Conservation (phyloP, 2,797 vertebrate species). For the Anniella stebbinsi region DNA sequence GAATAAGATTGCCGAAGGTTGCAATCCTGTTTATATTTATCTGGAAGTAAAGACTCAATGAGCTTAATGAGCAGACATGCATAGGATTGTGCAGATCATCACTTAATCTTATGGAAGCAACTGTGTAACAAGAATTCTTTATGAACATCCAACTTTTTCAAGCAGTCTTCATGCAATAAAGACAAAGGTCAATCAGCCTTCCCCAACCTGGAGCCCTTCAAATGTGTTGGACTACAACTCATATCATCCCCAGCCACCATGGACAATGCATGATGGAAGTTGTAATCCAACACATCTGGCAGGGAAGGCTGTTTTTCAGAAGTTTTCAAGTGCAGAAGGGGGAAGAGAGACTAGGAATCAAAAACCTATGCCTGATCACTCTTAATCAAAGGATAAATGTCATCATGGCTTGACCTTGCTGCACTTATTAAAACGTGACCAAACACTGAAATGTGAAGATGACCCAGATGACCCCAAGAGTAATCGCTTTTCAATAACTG, state of each 20-base stretch:
- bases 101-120: slow-evolving; percentile 19
- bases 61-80: not conserved
- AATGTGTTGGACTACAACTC: not conserved
- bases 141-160: slow-evolving; percentile 48
- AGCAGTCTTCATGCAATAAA: slow-evolving; percentile 23
- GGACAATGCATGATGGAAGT: not conserved
- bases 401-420: slow-evolving; percentile 38
- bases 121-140: slow-evolving; percentile 46
- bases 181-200: not conserved
- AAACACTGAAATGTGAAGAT: not conserved
- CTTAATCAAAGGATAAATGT: slow-evolving; percentile 40
- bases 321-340: not conserved
- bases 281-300: not conserved
- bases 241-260: not conserved
- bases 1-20: not conserved
- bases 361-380: slow-evolving; percentile 24
- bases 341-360: not conserved
- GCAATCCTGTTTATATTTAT: not conserved
- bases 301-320: not conserved
- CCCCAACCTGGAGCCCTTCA: too few relatives aligned
- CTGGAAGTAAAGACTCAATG: not conserved
- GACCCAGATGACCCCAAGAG: not conserved
- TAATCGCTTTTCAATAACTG: slow-evolving; percentile 7
- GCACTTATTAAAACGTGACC: not conserved
- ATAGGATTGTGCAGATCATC: not conserved